phyloP scores from a whole-genome alignment of 2,888 invertebrate genomes.

The Drosophila tripunctata region DNA sequence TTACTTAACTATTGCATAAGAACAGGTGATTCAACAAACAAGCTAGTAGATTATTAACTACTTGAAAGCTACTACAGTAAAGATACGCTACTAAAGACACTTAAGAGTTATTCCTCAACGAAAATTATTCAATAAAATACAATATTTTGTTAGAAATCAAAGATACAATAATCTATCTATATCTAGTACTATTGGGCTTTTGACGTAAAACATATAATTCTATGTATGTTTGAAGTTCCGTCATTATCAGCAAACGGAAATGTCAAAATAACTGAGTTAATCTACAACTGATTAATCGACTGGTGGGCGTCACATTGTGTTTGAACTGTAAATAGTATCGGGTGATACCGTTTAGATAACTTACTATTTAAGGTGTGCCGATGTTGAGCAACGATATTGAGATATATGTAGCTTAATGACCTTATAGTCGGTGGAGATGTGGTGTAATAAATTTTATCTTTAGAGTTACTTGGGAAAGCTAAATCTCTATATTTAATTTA shows the following conservation, averaged over 20 bases:
- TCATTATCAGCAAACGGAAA: conserved; percentile 59
- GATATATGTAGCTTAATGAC: conserved; percentile 2
- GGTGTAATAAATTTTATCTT: too few relatives aligned
- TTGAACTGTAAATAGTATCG: neutral
- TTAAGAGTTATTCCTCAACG: conserved; percentile 2
- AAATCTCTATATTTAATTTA: too few relatives aligned
- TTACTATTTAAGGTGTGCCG: conserved; percentile 3
- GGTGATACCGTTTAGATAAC: neutral
- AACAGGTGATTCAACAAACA: conserved; percentile 5
- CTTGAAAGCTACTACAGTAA: conserved; percentile 14
- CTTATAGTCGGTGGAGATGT: neutral
- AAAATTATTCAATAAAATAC: conserved; percentile 10
- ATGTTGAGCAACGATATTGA: neutral
- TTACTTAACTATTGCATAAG: conserved; percentile 12
- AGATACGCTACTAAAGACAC: neutral
- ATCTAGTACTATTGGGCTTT: neutral
- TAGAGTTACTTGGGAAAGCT: too few relatives aligned
- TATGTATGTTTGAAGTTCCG: conserved; percentile 12
- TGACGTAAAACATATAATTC: conserved; percentile 1
- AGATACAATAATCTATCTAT: neutral
- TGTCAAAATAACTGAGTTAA: conserved; percentile 53
- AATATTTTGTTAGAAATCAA: neutral
- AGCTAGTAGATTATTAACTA: neutral
- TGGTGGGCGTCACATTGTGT: neutral
- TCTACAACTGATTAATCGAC: conserved; percentile 50